A percentile compares a stretch with the other conserved stretches of the same genome.
Conservation (phyloP, 2,888 invertebrate species). For the Ametastegia equiseti region DNA sequence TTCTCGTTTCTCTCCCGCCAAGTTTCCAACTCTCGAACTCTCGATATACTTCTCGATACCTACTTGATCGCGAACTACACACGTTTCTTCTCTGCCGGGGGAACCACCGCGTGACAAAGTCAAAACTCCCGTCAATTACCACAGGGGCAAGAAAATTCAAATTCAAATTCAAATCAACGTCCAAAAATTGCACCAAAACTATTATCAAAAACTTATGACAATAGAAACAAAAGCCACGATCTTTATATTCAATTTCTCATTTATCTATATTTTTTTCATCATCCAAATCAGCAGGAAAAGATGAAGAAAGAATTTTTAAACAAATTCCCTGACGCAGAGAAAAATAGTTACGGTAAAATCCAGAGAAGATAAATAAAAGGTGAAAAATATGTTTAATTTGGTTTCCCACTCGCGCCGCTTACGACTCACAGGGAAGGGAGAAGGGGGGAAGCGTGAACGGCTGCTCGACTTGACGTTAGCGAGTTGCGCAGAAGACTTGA, state of each 20-base stretch:
- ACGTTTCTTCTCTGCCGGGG: slow-evolving; percentile 3
- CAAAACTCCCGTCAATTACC: background rate
- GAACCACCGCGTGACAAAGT: slow-evolving; percentile 15
- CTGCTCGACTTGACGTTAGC: slow-evolving; percentile 46
- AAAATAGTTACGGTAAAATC: too few relatives aligned
- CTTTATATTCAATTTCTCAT: too few relatives aligned
- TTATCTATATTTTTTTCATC: too few relatives aligned
- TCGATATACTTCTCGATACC: slow-evolving; percentile 38
- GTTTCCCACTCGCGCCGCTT: slow-evolving; percentile 22
- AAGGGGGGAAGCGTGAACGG: background rate
- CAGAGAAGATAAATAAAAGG: background rate
- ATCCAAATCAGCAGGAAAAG: too few relatives aligned
- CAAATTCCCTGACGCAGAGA: too few relatives aligned
- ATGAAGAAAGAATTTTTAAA: background rate
- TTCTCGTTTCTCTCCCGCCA: background rate
- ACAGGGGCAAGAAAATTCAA: too few relatives aligned
- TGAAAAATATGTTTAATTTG: slow-evolving; percentile 8
- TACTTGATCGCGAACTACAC: background rate
- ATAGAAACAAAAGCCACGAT: too few relatives aligned
- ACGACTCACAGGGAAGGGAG: background rate
- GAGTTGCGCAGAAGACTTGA: slow-evolving; percentile 40
- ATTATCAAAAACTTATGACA: too few relatives aligned
- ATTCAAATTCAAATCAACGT: too few relatives aligned
- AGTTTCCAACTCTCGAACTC: background rate
- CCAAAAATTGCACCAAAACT: too few relatives aligned